Conservation (phyloP, 2,888 invertebrate species). For the Andrena flavipes region DNA sequence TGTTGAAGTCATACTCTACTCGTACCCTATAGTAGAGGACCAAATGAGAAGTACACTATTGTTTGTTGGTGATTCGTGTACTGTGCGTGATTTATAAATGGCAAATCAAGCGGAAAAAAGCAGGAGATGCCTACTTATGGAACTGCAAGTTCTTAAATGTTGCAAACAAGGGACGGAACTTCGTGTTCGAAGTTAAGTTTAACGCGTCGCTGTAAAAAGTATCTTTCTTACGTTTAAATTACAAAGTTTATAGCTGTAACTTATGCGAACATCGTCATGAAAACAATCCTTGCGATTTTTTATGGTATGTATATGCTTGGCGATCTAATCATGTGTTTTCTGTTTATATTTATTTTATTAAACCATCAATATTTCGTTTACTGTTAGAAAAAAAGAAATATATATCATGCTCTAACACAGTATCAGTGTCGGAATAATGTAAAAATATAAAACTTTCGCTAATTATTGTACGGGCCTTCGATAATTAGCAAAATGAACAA, state of each 20-base stretch:
- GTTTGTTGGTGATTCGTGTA: slow-evolving; percentile 63
- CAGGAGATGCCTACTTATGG: slow-evolving; percentile 49
- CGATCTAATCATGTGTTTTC: slow-evolving; percentile 40
- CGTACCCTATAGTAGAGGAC: slow-evolving; percentile 59
- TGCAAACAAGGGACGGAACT: slow-evolving; percentile 32
- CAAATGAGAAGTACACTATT: slow-evolving; percentile 66
- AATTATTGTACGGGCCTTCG: slow-evolving; percentile 21
- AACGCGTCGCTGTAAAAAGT: slow-evolving; percentile 50
- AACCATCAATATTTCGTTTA: slow-evolving; percentile 30
- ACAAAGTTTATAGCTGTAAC: slow-evolving; percentile 26
- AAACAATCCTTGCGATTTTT: slow-evolving; percentile 39
- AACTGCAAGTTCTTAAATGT: slow-evolving; percentile 59
- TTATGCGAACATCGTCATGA: slow-evolving; percentile 29
- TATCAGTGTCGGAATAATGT: slow-evolving; percentile 25
- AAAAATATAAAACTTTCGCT: slow-evolving; percentile 18
- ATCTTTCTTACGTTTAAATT: slow-evolving; percentile 60
- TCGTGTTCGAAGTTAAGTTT: slow-evolving; percentile 23
- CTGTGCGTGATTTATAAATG: slow-evolving; percentile 50
- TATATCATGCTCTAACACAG: slow-evolving; percentile 27
- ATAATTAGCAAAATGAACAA: slow-evolving; percentile 34
- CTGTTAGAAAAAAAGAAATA: slow-evolving; percentile 4
- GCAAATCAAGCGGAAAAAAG: slow-evolving; percentile 5
- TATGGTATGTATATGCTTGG: slow-evolving; percentile 28
- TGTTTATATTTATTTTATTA: slow-evolving; percentile 55
- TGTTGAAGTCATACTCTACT: slow-evolving; percentile 37